Conservation (phyloP, 1,140 invertebrate species). For the Drosophila triauraria region DNA sequence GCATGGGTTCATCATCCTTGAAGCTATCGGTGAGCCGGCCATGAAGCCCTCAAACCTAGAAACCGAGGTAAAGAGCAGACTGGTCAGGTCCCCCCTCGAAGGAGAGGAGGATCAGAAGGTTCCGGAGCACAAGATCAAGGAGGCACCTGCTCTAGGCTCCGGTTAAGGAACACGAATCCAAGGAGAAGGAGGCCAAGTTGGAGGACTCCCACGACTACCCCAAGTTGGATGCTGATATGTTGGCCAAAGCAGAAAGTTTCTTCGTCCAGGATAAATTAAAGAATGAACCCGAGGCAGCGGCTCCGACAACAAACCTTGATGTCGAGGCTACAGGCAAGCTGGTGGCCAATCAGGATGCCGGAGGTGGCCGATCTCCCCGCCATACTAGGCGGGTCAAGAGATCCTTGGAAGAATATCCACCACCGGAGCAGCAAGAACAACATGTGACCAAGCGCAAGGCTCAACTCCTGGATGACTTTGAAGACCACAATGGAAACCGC, state of each 20-base stretch:
- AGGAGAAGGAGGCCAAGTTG: conserved; percentile 18
- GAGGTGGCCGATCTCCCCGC: background rate
- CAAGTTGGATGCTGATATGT: background rate
- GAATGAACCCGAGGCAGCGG: background rate
- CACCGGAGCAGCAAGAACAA: background rate
- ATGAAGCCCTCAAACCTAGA: background rate
- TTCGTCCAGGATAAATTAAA: conserved; percentile 2
- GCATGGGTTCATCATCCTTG: no score
- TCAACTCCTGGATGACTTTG: conserved; percentile 41
- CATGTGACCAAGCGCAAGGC: conserved; percentile 4
- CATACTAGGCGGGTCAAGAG: conserved; percentile 26
- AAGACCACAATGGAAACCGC: conserved; percentile 67
- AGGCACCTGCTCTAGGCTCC: background rate
- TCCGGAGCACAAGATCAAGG: background rate
- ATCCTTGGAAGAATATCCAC: conserved; percentile 20
- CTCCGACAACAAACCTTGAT: conserved; percentile 11
- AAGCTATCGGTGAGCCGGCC: no score
- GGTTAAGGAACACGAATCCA: background rate
- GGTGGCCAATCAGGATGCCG: conserved; percentile 31
- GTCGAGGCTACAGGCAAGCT: conserved; percentile 55
- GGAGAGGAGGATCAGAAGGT: background rate
- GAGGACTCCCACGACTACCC: conserved; percentile 8
- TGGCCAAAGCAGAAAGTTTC: background rate
- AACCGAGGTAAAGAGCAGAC: background rate
- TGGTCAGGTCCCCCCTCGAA: background rate